A percentile compares a stretch with the other conserved stretches of the same genome.
Evolutionary conservation across 1,140 invertebrate species (phyloP).

Genomic region (Drosophila nasuta): DNA sequence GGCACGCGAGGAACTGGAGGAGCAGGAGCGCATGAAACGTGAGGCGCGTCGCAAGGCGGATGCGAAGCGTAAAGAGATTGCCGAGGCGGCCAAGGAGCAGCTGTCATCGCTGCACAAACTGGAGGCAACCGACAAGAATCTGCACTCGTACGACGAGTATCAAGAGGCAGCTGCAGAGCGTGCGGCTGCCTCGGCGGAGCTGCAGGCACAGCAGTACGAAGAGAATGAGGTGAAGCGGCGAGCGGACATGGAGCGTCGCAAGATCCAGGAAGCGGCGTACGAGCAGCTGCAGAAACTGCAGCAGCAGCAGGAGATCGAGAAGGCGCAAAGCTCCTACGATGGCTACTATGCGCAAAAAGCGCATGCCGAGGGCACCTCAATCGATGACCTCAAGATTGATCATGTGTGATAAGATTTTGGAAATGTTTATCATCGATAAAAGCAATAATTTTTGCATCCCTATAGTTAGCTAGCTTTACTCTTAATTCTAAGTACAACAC

Average conservation of each 20-base stretch:
- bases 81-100: slow-evolving; percentile 77
- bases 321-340: slow-evolving; percentile 71
- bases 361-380: slow-evolving; percentile 48
- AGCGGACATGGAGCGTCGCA: slow-evolving; percentile 67
- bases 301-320: slow-evolving; percentile 70
- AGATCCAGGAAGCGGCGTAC: slow-evolving; percentile 75
- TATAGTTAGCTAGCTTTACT: slow-evolving; percentile 22
- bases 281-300: slow-evolving; percentile 71
- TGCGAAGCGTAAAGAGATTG: slow-evolving; percentile 70
- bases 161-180: slow-evolving; percentile 72
- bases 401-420: slow-evolving; percentile 56
- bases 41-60: slow-evolving; percentile 71
- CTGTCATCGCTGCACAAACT: slow-evolving; percentile 68
- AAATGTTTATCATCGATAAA: slow-evolving; percentile 38
- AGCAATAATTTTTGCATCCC: slow-evolving; percentile 58
- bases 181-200: slow-evolving; percentile 69
- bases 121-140: slow-evolving; percentile 60
- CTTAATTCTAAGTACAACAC: slow-evolving; percentile 1
- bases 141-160: slow-evolving; percentile 73
- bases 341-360: slow-evolving; percentile 74
- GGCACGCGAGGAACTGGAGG: slow-evolving; percentile 73
- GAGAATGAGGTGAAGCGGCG: slow-evolving; percentile 67
- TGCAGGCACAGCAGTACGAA: slow-evolving; percentile 73
- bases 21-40: slow-evolving; percentile 73
- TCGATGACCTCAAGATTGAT: slow-evolving; percentile 66